Percentiles rank a stretch among this genome's conserved stretches.
phyloP scores from a whole-genome alignment of 1,140 invertebrate genomes.

The Brachionus calyciflorus region DNA sequence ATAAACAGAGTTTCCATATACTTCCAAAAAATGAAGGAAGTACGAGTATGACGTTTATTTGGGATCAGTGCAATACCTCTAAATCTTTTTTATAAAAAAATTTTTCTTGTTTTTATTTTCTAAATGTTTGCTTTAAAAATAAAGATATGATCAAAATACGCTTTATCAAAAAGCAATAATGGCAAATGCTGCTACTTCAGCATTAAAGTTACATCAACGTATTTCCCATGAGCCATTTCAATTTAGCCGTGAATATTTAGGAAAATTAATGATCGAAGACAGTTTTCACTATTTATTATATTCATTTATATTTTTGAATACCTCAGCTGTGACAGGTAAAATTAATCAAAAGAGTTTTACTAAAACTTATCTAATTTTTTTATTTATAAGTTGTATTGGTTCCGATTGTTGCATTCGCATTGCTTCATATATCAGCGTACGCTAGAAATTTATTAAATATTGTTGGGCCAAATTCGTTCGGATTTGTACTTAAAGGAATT shows the following conservation, averaged over 20 bases:
- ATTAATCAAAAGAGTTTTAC: neutral
- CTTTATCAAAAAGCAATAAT: constrained; percentile 82
- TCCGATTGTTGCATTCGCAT: constrained; percentile 81
- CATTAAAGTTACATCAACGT: constrained; percentile 85
- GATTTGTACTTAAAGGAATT: neutral
- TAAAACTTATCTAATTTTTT: constrained; percentile 53
- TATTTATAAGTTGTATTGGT: constrained; percentile 74
- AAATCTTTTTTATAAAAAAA: too few species aligned
- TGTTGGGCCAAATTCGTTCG: constrained; percentile 52
- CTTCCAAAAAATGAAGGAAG: too few species aligned
- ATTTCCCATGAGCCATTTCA: constrained; percentile 71
- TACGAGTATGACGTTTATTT: too few species aligned
- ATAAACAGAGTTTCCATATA: too few species aligned
- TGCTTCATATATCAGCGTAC: constrained; percentile 85
- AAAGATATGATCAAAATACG: constrained; percentile 36
- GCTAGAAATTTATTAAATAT: constrained; percentile 80
- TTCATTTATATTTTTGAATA: constrained; percentile 85
- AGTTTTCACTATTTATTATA: constrained; percentile 93
- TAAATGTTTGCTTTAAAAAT: too few species aligned
- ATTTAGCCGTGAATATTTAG: constrained; percentile 76
- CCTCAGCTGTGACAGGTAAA: constrained; percentile 79
- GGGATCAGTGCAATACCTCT: too few species aligned
- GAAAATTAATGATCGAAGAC: constrained; percentile 78
- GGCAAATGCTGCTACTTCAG: constrained; percentile 85
- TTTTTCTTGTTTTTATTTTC: too few species aligned